These are phyloP conservation scores for Drosophila multiciliata DNA, from an alignment of 2,888 invertebrate species.

Conservation along the genomic window DNA sequence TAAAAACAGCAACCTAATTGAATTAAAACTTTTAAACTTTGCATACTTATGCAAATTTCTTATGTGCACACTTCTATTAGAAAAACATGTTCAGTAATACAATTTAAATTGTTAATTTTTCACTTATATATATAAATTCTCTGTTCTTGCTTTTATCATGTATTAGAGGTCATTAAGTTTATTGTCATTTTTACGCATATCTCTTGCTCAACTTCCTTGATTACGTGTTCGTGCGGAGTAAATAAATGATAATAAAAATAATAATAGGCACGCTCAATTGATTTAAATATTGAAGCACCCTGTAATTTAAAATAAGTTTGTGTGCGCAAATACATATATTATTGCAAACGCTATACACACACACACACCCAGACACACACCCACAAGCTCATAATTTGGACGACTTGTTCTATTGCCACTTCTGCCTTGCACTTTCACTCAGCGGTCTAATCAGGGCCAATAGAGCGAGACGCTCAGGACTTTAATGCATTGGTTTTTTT, in stretches of 20 bases:
- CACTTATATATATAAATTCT: not conserved
- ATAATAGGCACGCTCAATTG: slow-evolving; percentile 50
- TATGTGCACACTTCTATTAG: not conserved
- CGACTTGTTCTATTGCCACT: slow-evolving; percentile 26
- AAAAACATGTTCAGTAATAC: not conserved
- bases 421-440: slow-evolving; percentile 31
- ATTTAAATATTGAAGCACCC: slow-evolving; percentile 29
- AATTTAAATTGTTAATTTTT: not conserved
- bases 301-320: slow-evolving; percentile 39
- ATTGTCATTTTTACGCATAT: not conserved
- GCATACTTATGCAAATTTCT: not conserved
- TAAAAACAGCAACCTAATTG: not conserved
- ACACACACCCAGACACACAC: not conserved
- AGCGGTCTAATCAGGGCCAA: slow-evolving; percentile 9
- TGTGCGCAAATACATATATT: not conserved
- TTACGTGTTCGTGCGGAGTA: slow-evolving; percentile 30
- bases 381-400: slow-evolving; percentile 37
- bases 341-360: slow-evolving; percentile 24
- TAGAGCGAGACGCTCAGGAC: not conserved
- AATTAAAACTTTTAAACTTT: not conserved
- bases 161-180: not conserved
- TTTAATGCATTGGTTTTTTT: not conserved
- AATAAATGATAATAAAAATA: slow-evolving; percentile 50
- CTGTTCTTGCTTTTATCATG: not conserved
- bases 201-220: not conserved